Evolutionary conservation across 2,797 vertebrate species (phyloP), one percentile per base, ranked within the genome.

Genomic region (Malurus splendens): DNA sequence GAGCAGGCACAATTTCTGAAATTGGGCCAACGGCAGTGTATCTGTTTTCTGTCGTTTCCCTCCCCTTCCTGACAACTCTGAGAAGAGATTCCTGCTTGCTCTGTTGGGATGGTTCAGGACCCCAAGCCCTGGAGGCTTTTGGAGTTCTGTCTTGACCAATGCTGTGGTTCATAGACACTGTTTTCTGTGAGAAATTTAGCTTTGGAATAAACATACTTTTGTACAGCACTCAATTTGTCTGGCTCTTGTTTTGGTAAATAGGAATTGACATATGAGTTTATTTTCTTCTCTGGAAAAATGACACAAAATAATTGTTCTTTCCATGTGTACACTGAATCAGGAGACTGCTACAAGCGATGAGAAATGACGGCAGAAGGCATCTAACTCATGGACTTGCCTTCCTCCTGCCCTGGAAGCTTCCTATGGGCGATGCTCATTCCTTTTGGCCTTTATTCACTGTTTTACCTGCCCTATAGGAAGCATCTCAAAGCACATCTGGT

Each of bases 171-270:
- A 86, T 14, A 73, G 52, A 45, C 32, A 9, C 4, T 39, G 44
- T 78, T 95, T 90, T 77, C 38, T 79, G 54, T 71, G 48, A 71
- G 54, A 78, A 78, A 77, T 54, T 71, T 30, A 73, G n/a, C 72
- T 90, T 91, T 77, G 71, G 39, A 93, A 94, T 94, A 96, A 95
- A 96, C 10, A 18, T 12, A 32, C 41, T 80, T 90, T 82, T 3
- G 19, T 60, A 75, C 44, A 75, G n/a, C 57, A 50, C 28, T 39
- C 54, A 57, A 48, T 71, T 86, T 81, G 68, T 55, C 72, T 89
- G 89, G 45, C 14, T 88, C 38, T 74, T 78, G 38, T 77, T 95
- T 91, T 82, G 41, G 27, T 78, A 79, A 82, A 61, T 66, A 62
- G 12, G 20, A 52, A 57, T 60, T 52, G 39, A 75, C 87, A 44